Evolutionary conservation across 1,140 invertebrate genomes (phyloP).

Genomic region (Papilio polyxenes): DNA sequence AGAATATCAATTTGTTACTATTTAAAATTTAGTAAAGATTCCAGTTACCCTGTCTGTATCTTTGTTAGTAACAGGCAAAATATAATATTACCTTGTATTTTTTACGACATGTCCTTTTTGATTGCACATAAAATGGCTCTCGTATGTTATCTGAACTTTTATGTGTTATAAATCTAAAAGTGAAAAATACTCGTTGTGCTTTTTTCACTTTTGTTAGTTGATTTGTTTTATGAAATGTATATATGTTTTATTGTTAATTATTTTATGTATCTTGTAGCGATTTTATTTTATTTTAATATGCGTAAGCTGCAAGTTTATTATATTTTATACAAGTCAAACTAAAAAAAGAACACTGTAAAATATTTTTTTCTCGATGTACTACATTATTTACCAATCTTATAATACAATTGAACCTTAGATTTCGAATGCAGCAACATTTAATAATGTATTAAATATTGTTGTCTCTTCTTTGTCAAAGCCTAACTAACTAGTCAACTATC

Average conservation of each 20-base stretch:
- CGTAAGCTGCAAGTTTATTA: not conserved
- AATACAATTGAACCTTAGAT: no score
- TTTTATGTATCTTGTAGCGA: no score
- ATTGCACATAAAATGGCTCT: not conserved
- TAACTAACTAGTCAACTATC: no score
- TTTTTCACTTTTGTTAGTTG: not conserved
- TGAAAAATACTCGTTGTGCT: not conserved
- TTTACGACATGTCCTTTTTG: slow-evolving; percentile 17
- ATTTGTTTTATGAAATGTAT: not conserved
- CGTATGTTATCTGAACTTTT: slow-evolving; percentile 24
- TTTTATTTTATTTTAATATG: not conserved
- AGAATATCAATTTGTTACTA: no score
- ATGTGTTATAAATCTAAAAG: slow-evolving; percentile 16
- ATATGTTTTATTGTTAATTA: no score
- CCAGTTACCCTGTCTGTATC: not conserved
- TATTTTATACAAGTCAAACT: no score
- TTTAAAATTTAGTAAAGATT: not conserved
- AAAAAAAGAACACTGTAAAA: no score
- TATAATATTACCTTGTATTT: not conserved
- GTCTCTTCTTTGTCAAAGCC: no score
- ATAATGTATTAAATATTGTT: no score
- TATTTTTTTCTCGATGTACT: no score
- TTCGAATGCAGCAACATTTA: no score
- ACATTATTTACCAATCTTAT: no score
- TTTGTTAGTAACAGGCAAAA: not conserved